Evolutionary conservation across 2,113 vertebrate species (phyloP), one percentile per base, ranked within the genome.

Genomic region (Tretioscincus oriximinensis): DNA sequence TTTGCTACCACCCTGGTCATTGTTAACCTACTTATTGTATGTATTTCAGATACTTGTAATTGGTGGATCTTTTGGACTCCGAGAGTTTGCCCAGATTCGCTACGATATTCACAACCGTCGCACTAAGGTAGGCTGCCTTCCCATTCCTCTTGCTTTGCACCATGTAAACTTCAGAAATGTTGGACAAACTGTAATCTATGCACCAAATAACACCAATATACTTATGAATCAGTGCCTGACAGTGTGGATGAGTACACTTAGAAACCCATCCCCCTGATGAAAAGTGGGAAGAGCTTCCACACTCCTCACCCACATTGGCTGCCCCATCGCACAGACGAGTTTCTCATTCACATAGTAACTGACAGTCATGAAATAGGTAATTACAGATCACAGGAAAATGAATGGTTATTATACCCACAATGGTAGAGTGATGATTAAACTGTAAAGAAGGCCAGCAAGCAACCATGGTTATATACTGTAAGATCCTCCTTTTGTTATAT

Each of bases 1-100:
- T 69, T 31, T 85, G 35, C 45, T 28, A 54, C 73, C 80, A 0
- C 73, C 28, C 63, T 61, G 31, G 35, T 31, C 45, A 22, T n/a
- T 75, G n/a, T 54, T 54, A 47, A 73, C 41, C 80, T 20, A 67
- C 81, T 79, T 28, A 12, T 76, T 86, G 84, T 80, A 75, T 49
- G 82, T 73, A 82, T 95, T 94, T 86, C 88, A 99, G 98, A 66
- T 99, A 54, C 95, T 99, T 81, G 71, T 99, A 73, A 78, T 98
- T 51, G 98, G 97, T 80, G 97, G 98, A 71, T 99, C 98, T 75
- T 97, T 99, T 84, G 98, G 97, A 75, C 94, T 99, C 77, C 93
- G 95, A 72, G 98, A 99, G 82, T 99, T 99, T 87, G 90, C 98
- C 83, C 97, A 98, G 81, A 97, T 99, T 82, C 95, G 98, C 47